Conservation (phyloP, 2,888 invertebrate genomes). For the Eupithecia insigniata region DNA sequence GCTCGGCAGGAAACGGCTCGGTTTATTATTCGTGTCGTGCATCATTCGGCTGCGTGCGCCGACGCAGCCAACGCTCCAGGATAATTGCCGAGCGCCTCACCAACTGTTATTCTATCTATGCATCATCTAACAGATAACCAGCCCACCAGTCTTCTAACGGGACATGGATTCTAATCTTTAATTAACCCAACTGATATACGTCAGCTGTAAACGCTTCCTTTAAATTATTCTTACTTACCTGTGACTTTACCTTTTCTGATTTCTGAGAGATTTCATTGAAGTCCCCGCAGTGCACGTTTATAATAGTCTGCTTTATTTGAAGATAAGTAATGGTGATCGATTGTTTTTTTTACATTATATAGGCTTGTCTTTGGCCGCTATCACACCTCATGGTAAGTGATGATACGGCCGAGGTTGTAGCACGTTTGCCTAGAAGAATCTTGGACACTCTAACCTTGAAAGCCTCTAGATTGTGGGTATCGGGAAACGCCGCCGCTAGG, state of each 20-base stretch:
- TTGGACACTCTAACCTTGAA: too few relatives aligned
- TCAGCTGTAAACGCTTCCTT: slow-evolving; percentile 49
- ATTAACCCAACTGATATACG: slow-evolving; percentile 66
- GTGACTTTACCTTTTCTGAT: slow-evolving; percentile 5
- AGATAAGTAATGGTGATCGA: neutral
- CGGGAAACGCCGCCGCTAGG: too few relatives aligned
- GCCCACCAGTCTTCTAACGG: slow-evolving; percentile 67
- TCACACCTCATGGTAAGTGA: too few relatives aligned
- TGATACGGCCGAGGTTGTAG: too few relatives aligned
- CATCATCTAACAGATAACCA: slow-evolving; percentile 48
- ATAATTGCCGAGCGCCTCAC: slow-evolving; percentile 63
- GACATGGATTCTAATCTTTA: slow-evolving; percentile 71
- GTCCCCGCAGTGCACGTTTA: neutral
- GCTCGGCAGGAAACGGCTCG: slow-evolving; percentile 80
- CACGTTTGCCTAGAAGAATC: too few relatives aligned
- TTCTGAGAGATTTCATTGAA: slow-evolving; percentile 3
- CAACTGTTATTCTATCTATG: slow-evolving; percentile 37
- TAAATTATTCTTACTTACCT: slow-evolving; percentile 48
- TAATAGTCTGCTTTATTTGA: neutral
- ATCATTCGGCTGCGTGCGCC: slow-evolving; percentile 73
- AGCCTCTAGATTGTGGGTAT: too few relatives aligned
- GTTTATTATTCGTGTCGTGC: slow-evolving; percentile 84
- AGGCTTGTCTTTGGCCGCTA: too few relatives aligned
- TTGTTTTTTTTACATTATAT: too few relatives aligned
- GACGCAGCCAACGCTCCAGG: slow-evolving; percentile 66